phyloP scores from a whole-genome alignment of 2,113 vertebrate genomes.

The Hoplias malabaricus region DNA sequence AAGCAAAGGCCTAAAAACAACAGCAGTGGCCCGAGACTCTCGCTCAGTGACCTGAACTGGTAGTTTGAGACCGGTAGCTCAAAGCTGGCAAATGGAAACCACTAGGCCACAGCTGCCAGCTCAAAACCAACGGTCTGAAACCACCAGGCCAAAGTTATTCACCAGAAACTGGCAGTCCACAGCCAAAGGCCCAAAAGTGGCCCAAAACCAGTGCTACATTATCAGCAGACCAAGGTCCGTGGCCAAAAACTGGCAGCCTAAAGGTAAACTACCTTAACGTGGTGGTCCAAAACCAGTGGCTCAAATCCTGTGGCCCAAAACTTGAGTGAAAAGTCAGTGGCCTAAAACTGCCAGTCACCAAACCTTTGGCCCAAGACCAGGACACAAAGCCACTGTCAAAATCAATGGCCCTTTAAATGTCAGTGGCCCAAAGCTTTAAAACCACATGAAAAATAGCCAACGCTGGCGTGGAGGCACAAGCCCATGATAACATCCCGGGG shows the following conservation, averaged over 20 bases:
- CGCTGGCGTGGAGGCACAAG: background rate
- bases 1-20: background rate
- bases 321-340: too few relatives aligned
- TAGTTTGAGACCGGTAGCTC: background rate
- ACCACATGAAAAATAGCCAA: too few relatives aligned
- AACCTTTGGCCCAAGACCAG: background rate
- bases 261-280: too few relatives aligned
- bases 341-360: background rate
- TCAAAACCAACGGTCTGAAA: background rate
- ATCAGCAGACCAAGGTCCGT: background rate
- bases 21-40: background rate
- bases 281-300: background rate
- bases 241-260: background rate
- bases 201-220: background rate
- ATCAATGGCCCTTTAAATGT: too few relatives aligned
- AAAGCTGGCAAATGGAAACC: background rate
- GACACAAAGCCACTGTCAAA: too few relatives aligned
- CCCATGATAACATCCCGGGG: background rate
- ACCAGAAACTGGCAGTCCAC: background rate
- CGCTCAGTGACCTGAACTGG: too few relatives aligned
- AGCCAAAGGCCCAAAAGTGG: background rate
- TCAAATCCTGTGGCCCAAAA: background rate
- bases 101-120: background rate
- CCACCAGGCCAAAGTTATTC: background rate
- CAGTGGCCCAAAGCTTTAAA: background rate